Evolutionary conservation across 1,140 invertebrate genomes (phyloP), one percentile per base, ranked within the genome.

Genomic region (Notospermus geniculatus): DNA sequence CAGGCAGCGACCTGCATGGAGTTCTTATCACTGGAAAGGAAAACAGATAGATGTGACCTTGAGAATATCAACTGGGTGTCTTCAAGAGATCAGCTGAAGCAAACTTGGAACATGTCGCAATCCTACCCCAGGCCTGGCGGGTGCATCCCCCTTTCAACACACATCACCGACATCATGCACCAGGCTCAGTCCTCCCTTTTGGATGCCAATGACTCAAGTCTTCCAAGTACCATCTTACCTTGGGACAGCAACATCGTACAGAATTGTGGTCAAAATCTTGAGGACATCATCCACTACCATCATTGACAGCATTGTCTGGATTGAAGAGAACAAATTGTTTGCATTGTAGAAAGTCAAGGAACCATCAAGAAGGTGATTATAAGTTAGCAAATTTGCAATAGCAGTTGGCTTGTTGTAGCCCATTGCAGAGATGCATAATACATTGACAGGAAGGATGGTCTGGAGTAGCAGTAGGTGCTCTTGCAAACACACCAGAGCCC

Each of bases 211-310:
- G n/a, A n/a, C n/a, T n/a, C n/a, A n/a, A n/a, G n/a, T n/a, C n/a
- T n/a, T 36, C 32, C 32, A 36, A 36, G 32, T 36, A 61, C 29
- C 19, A 23, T 68, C 67, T 70, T 63, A 73, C 75, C 73, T 69
- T 45, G 79, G 79, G 39, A 78, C 65, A 19, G 80, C 76, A 25
- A 91, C 91, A 80, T 94, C 91, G 72, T 90, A 89, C 0, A 97
- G 79, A 73, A 95, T 94, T 66, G 88, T 90, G 59, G 91, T 92
- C 27, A 96, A 80, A 52, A 91, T 85, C 28, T 90, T 86, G 71
- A 95, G 87, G 0, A 93, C 91, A 13, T 86, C 84, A 52, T 92
- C 88, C 0, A 91, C 87, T 62, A 89, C 88, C 87, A 95, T 91
- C 80, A 95, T 84, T 1, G 88, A 85, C 15, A 93, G 74, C 83